Evolutionary conservation across 2,888 invertebrate genomes (phyloP), one percentile per base, ranked within the genome.

Genomic region (Ceramica pisi): DNA sequence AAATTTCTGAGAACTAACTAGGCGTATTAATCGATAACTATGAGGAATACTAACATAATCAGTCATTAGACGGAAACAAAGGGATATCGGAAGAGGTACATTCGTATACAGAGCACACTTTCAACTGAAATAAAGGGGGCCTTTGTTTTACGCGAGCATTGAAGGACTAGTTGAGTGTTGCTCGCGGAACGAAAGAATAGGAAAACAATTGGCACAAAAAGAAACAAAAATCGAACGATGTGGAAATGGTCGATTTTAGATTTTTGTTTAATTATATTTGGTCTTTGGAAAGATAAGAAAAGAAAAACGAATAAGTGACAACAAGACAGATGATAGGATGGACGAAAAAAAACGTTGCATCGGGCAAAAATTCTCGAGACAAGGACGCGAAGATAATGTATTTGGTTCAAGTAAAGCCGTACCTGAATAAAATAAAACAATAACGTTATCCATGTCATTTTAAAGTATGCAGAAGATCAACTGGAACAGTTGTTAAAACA

Each of bases 91-190:
- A 61, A 66, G n/a, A 59, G 44, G 48, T 61, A 48, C 56, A 73
- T 83, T 68, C 65, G 64, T 78, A 82, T 61, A 67, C 72, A 66
- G 38, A 68, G 62, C 81, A 76, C 62, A 80, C 67, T 80, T 69
- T 5, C 4, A 44, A 10, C 44, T 31, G 7, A 9, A 12, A 1
- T 48, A 51, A 74, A 5, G 35, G 77, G 19, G 21, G 16, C n/a
- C 14, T 50, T 71, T 71, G 19, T 41, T 60, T 44, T 63, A 19
- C 63, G 35, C 78, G 23, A 63, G 31, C 62, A 44, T 5, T 19
- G 10, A 26, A 51, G 56, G 26, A 23, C 16, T 16, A n/a, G 51
- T 31, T 8, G 14, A 72, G 44, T 23, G 12, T 14, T 38, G 26
- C 1, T 65, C 12, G 23, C 23, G 9, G 8, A 57, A 44, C 62